Base-by-base conservation (phyloP, 2,888 invertebrate genomes). In the Caenorhabditis panamensis region DNA sequence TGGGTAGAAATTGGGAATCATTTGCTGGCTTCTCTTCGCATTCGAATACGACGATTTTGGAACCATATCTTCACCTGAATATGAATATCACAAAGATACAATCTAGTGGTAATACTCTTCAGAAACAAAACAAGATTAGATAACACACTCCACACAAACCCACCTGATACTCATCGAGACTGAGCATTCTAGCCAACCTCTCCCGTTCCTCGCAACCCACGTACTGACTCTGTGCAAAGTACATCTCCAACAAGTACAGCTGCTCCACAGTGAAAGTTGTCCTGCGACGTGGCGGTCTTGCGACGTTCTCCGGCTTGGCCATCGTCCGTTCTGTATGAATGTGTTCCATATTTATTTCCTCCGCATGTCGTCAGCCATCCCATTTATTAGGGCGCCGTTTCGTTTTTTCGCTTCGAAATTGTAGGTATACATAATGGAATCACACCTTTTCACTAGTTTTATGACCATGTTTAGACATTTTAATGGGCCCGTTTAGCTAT, bases 21-120 rank as follows among this genome's bases (percentile, higher is more conserved):
- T 37, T 75, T 75, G 41, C 61, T 75, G n/a, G 75, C 75, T 56
- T 81, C 62, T 6, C 80, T 59, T 62, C 84, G 59, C 83, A 79
- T 79, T 1, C 83, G 77, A 18, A 84, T 84, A 24, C 84, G 75
- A 22, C 83, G 78, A 47, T 84, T 83, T 72, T 85, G 83, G 54
- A 86, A 87, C 88, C 88, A 88, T 37, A 88, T 86, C 73, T 88
- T 87, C 18, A 87, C 84, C 87, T 87, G 79, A 56, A 87, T 79
- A 53, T 8, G 26, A 22, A n/a, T 9, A 26, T 28, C 24, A 36
- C n/a, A n/a, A n/a, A n/a, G n/a, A n/a, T n/a, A n/a, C n/a, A 31
- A 31, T 31, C 31, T 31, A 6, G 9, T 5, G 18, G 24, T 22
- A 5, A 62, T 28, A 18, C n/a, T 56, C 26, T 18, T 20, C 5